A percentile compares a stretch with the other conserved stretches of the same genome.
These are phyloP conservation scores for Ictalurus punctatus DNA, from an alignment of 2,113 vertebrate species.

Conservation along the genomic window DNA sequence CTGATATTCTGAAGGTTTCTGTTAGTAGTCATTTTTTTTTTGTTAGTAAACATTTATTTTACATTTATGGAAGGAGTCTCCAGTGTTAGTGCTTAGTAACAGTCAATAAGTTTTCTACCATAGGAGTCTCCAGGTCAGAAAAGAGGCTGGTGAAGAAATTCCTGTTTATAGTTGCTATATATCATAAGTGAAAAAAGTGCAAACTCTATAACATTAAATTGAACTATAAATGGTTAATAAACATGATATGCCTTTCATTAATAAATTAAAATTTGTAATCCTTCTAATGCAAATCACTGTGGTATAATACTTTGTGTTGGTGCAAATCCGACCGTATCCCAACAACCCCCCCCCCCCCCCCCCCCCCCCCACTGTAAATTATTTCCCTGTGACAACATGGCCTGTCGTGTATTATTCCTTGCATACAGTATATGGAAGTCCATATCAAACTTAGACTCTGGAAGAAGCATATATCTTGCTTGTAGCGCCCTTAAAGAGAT, in stretches of 20 bases:
- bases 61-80: not conserved
- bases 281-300: not conserved
- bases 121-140: not conserved
- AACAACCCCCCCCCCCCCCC: too few relatives aligned
- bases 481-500: not conserved
- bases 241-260: not conserved
- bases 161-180: not conserved
- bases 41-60: not conserved
- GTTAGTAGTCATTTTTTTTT: not conserved
- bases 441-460: not conserved
- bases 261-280: not conserved
- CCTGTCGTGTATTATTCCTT: not conserved
- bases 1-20: not conserved
- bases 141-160: not conserved
- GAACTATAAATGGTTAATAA: not conserved
- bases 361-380: not conserved
- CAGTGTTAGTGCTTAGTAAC: not conserved
- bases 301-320: not conserved
- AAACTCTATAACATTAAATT: not conserved
- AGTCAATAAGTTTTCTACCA: not conserved
- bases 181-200: not conserved
- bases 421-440: not conserved
- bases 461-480: not conserved
- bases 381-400: not conserved
- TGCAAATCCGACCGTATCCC: not conserved